phyloP scores from a whole-genome alignment of 2,797 vertebrate species.

The Macropus fuliginosus region DNA sequence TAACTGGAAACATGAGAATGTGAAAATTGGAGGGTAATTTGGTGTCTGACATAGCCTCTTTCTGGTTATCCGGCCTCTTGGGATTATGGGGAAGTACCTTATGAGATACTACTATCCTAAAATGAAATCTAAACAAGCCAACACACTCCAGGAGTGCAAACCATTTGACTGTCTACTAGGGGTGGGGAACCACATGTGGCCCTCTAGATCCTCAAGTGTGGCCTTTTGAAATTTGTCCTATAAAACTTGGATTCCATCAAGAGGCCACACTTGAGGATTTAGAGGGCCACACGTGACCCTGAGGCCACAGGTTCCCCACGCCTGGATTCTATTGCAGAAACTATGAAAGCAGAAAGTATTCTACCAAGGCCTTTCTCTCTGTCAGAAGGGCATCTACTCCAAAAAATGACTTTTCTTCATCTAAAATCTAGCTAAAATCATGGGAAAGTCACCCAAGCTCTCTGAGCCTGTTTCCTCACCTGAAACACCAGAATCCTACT shows the following conservation, averaged over 20 bases:
- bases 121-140: slow-evolving; percentile 23
- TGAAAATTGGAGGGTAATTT: not conserved
- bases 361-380: not conserved
- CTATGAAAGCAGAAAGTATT: slow-evolving; percentile 7
- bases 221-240: too few species aligned
- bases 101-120: slow-evolving; percentile 15
- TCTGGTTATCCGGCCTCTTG: not conserved
- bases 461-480: not conserved
- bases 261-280: too few species aligned
- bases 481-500: not conserved
- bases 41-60: not conserved
- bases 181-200: too few species aligned
- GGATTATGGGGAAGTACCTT: slow-evolving; percentile 25
- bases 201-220: too few species aligned
- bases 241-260: too few species aligned
- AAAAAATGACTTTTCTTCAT: slow-evolving; percentile 36
- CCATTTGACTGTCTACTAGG: not conserved
- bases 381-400: slow-evolving; percentile 45
- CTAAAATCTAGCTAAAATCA: slow-evolving; percentile 29
- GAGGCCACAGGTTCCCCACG: too few species aligned
- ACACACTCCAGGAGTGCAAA: slow-evolving; percentile 31
- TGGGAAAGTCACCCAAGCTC: not conserved
- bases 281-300: too few species aligned
- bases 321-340: slow-evolving; percentile 22
- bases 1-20: slow-evolving; percentile 27